phyloP scores from a whole-genome alignment of 2,113 vertebrate genomes.

The Sturnus vulgaris region DNA sequence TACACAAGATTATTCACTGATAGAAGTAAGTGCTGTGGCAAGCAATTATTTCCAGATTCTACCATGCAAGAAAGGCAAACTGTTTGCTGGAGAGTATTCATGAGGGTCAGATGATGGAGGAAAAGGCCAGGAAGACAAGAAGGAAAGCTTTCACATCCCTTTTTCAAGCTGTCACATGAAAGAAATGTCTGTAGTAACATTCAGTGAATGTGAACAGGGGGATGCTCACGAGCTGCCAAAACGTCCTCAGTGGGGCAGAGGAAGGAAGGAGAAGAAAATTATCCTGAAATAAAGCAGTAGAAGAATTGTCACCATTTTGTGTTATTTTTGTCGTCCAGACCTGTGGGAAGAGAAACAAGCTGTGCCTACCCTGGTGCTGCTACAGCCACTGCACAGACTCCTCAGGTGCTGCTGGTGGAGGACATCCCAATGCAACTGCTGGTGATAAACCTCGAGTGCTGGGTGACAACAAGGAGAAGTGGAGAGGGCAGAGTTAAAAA shows the following conservation, averaged over 20 bases:
- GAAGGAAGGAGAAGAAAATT: slow-evolving; percentile 13
- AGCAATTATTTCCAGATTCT: slow-evolving; percentile 66
- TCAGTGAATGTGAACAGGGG: slow-evolving; percentile 39
- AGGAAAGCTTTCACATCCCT: slow-evolving; percentile 46
- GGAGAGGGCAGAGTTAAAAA: neutral
- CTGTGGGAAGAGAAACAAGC: neutral
- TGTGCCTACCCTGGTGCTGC: accelerated
- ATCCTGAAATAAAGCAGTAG: neutral
- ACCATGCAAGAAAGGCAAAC: slow-evolving; percentile 32
- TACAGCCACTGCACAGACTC: neutral
- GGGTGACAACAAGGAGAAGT: neutral
- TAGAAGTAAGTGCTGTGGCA: slow-evolving; percentile 31
- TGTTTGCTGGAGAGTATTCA: slow-evolving; percentile 51
- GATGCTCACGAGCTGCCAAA: slow-evolving; percentile 30
- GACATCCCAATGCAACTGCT: accelerated
- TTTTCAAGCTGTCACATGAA: slow-evolving; percentile 67
- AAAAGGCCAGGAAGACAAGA: slow-evolving; percentile 44
- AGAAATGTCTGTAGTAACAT: slow-evolving; percentile 50
- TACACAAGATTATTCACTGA: slow-evolving; percentile 41
- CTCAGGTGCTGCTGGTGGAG: neutral
- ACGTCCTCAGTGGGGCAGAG: neutral
- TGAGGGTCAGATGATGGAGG: slow-evolving; percentile 38
- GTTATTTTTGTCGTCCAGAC: neutral
- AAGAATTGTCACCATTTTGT: neutral
- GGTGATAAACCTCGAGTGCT: neutral